phyloP scores from a whole-genome alignment of 1,140 invertebrate genomes.

The Bombus ignitus region DNA sequence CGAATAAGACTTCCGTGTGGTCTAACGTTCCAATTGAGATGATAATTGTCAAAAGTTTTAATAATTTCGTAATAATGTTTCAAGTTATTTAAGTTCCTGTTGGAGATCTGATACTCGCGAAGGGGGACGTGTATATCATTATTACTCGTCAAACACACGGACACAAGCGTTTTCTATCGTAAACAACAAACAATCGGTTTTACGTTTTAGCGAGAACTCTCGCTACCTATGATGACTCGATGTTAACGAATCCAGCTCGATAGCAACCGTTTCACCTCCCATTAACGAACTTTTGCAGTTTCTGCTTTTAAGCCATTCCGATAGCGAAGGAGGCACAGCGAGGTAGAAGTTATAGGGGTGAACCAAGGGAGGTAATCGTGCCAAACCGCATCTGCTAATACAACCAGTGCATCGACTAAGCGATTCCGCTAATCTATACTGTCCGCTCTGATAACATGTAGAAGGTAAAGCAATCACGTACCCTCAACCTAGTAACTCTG shows the following conservation, averaged over 20 bases:
- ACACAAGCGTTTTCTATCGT: background rate
- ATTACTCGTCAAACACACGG: background rate
- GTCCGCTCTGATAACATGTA: conserved; percentile 60
- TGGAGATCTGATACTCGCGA: no score
- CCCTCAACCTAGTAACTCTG: conserved; percentile 1
- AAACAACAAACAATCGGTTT: background rate
- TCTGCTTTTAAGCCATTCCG: conserved; percentile 54
- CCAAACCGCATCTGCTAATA: conserved; percentile 68
- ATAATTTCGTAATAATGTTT: no score
- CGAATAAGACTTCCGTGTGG: no score
- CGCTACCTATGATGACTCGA: conserved; percentile 1
- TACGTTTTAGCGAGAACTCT: background rate
- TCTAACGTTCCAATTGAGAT: no score
- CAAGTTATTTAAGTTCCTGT: no score
- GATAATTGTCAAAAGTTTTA: no score
- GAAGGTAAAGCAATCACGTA: conserved; percentile 50
- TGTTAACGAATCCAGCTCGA: conserved; percentile 30
- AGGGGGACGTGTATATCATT: no score
- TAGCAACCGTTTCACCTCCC: conserved; percentile 47
- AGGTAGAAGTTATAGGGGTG: conserved; percentile 10
- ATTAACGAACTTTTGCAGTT: conserved; percentile 64
- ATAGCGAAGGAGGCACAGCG: conserved; percentile 33
- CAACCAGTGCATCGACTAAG: conserved; percentile 60
- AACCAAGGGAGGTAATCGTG: conserved; percentile 59
- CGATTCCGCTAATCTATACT: conserved; percentile 66